These are phyloP conservation scores for Epirrita christyi DNA, from an alignment of 2,888 invertebrate genomes.

Conservation along the genomic window DNA sequence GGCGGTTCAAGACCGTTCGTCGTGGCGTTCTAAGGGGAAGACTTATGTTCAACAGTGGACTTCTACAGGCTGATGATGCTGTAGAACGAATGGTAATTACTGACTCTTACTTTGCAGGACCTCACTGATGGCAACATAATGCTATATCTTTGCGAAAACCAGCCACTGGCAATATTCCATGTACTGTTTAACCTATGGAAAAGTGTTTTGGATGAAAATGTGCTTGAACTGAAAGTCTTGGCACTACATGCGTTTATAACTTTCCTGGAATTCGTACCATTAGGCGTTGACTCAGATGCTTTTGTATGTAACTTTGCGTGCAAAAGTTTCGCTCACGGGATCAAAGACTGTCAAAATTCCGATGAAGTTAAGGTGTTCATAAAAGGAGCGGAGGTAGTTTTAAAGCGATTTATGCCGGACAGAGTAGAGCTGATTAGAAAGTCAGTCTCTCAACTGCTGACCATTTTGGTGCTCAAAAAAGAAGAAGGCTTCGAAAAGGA, in stretches of 20 bases:
- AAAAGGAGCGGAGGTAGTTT: conserved; percentile 70
- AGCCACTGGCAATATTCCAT: conserved; percentile 80
- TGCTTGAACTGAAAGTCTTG: conserved; percentile 80
- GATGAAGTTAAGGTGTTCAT: conserved; percentile 57
- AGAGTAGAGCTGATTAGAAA: conserved; percentile 70
- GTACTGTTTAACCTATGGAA: conserved; percentile 79
- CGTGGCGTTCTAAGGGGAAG: too few relatives aligned
- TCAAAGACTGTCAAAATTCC: conserved; percentile 63
- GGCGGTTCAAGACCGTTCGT: too few relatives aligned
- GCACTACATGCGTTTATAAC: conserved; percentile 84
- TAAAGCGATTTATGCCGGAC: conserved; percentile 69
- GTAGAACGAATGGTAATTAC: too few relatives aligned
- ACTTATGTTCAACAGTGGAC: too few relatives aligned
- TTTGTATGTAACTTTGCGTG: conserved; percentile 85
- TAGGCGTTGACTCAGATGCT: conserved; percentile 71
- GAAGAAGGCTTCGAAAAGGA: conserved; percentile 57
- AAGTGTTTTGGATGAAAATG: conserved; percentile 71
- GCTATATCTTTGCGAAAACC: conserved; percentile 70
- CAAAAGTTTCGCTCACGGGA: conserved; percentile 79
- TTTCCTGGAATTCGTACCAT: conserved; percentile 74
- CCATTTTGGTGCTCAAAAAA: conserved; percentile 76
- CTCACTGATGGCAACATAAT: conserved; percentile 62
- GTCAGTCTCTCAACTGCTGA: conserved; percentile 80
- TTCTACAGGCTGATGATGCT: too few relatives aligned
- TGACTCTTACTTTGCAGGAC: conserved; percentile 49